A percentile compares a stretch with the other conserved stretches of the same genome.
These are phyloP conservation scores for Aphelinus atriplicis DNA, from an alignment of 1,140 invertebrate genomes.

Conservation along the genomic window DNA sequence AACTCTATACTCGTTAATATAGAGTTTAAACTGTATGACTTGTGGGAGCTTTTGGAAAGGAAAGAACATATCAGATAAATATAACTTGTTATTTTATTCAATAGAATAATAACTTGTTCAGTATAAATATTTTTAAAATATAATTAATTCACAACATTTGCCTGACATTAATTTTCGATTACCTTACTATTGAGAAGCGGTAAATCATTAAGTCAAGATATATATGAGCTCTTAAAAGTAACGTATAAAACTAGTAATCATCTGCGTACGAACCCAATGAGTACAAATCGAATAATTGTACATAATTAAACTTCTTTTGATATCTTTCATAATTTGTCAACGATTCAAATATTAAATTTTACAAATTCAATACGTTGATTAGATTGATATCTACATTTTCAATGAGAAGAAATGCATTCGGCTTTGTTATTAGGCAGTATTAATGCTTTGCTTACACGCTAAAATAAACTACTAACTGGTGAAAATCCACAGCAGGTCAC, in stretches of 20 bases:
- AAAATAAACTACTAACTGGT: not conserved
- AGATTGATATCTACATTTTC: conserved; percentile 14
- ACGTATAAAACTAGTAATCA: conserved; percentile 31
- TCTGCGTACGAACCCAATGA: conserved; percentile 13
- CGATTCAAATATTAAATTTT: conserved; percentile 5
- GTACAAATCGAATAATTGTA: conserved; percentile 22
- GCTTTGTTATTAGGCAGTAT: conserved; percentile 18
- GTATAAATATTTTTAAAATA: conserved; percentile 29
- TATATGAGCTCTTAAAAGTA: conserved; percentile 22
- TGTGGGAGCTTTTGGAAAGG: too few species aligned
- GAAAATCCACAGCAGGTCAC: not conserved
- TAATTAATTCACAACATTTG: conserved; percentile 10
- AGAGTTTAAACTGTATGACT: too few species aligned
- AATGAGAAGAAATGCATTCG: conserved; percentile 14
- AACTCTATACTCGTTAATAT: too few species aligned
- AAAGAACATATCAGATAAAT: too few species aligned
- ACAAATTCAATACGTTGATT: not conserved
- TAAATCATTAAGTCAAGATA: conserved; percentile 13
- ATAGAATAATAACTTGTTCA: conserved; percentile 18
- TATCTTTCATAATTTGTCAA: conserved; percentile 1
- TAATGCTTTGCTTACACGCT: not conserved
- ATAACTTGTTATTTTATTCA: conserved; percentile 30
- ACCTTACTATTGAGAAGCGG: not conserved
- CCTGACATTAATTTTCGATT: not conserved
- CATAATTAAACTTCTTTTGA: conserved; percentile 3